Evolutionary conservation across 1,140 invertebrate genomes (phyloP).

Genomic region (Lethocerus indicus): DNA sequence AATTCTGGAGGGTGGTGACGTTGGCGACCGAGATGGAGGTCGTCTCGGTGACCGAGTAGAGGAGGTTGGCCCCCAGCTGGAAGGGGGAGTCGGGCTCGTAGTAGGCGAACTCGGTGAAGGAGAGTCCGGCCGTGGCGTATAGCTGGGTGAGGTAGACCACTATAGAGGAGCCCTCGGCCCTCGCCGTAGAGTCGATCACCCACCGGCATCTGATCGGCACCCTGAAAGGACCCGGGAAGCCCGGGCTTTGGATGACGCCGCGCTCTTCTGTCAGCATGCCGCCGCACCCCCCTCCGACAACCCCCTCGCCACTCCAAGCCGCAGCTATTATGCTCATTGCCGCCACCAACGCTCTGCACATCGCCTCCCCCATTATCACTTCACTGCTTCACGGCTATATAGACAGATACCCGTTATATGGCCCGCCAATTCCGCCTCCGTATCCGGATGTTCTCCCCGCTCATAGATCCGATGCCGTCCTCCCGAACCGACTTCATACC

Average conservation of each 20-base stretch:
- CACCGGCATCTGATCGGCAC: conserved; percentile 71
- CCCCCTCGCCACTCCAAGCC: conserved; percentile 1
- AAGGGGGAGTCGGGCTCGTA: conserved; percentile 40
- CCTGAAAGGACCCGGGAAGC: conserved; percentile 58
- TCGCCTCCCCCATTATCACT: too few species aligned
- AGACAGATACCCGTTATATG: too few species aligned
- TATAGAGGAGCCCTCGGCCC: conserved; percentile 29
- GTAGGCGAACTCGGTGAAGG: conserved; percentile 66
- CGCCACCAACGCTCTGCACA: too few species aligned
- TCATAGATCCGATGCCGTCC: too few species aligned
- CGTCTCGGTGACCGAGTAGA: conserved; percentile 14
- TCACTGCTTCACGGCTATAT: too few species aligned
- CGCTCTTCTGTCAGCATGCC: conserved; percentile 36
- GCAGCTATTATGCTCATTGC: too few species aligned
- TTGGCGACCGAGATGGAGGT: conserved; percentile 48
- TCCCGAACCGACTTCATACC: too few species aligned
- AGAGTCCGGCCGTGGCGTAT: conserved; percentile 61
- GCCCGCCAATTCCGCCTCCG: too few species aligned
- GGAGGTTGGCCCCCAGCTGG: conserved; percentile 7
- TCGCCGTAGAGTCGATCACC: conserved; percentile 61
- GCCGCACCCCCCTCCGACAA: conserved; percentile 30
- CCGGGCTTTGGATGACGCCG: conserved; percentile 60
- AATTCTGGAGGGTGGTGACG: conserved; percentile 50
- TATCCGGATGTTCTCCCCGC: too few species aligned
- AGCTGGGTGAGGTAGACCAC: conserved; percentile 76